phyloP scores from a whole-genome alignment of 2,113 vertebrate genomes.

The Chloropsis hardwickii region DNA sequence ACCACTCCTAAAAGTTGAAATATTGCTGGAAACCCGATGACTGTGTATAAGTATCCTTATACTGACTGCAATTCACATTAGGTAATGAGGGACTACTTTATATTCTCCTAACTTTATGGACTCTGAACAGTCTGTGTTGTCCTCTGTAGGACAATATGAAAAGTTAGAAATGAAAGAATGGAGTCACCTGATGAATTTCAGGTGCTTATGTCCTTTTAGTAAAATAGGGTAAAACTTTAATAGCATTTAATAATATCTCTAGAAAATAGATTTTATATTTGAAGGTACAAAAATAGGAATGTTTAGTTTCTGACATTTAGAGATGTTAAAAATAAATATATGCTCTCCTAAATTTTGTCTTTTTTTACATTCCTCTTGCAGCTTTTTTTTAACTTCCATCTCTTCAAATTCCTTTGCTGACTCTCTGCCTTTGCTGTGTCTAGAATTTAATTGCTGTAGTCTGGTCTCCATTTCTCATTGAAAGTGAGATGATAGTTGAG shows the following conservation, averaged over 20 bases:
- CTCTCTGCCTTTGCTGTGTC: neutral
- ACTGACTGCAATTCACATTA: neutral
- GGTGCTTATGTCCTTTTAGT: neutral
- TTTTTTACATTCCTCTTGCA: neutral
- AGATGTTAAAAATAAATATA: neutral
- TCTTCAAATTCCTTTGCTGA: neutral
- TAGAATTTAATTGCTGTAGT: neutral
- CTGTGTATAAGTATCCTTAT: neutral
- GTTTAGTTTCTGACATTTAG: neutral
- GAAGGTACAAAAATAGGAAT: neutral
- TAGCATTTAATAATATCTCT: neutral
- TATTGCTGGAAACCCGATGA: neutral
- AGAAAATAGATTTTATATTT: neutral
- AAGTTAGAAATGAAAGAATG: neutral
- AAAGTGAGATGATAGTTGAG: neutral
- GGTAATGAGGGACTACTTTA: neutral
- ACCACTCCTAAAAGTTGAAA: neutral
- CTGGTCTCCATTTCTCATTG: neutral
- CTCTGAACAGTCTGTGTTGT: neutral
- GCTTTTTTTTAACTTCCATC: neutral
- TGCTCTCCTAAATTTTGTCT: neutral
- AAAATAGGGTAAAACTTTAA: neutral
- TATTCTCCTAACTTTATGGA: neutral
- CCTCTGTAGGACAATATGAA: neutral
- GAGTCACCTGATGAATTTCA: neutral